Evolutionary conservation across 2,113 vertebrate genomes (phyloP), one percentile per base, ranked within the genome.

Genomic region (Rousettus leschenaultii): DNA sequence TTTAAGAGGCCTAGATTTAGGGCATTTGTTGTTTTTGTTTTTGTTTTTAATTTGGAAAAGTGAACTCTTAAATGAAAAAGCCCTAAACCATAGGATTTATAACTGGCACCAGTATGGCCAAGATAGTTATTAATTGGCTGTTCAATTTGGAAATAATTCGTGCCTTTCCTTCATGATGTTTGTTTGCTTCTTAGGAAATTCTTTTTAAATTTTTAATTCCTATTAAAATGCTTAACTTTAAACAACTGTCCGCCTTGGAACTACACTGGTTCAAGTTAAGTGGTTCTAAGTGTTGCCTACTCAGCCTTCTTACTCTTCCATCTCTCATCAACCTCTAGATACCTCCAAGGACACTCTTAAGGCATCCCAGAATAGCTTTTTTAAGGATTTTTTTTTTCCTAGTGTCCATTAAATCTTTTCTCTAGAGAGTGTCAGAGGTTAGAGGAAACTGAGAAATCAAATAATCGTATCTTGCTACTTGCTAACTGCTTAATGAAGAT

Each of bases 401-500:
- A 22, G n/a, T 26, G 22, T 79, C n/a, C 16, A 11, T 40, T 91
- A 57, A 77, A 77, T 3, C 40, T 61, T 45, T 94, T 86, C 86
- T 86, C 66, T 91, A 26, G 53, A 19, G 57, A 65, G 40, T 74
- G 19, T 83, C 33, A 51, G 21, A 92, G 43, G 21, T 43, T 86
- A 75, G n/a, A 45, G 43, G 15, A 94, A 43, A 26, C 71, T 91
- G 48, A 86, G 79, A 53, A 74, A 82, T 83, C 48, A 91, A 75
- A 71, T 91, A 86, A 43, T 93, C 94, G n/a, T 26, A 82, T 84
- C 91, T 94, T 93, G 12, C 51, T 66, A 53, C 55, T 95, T 96
- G 71, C 55, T 93, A 65, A 77, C 45, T 86, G 40, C 70, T 84
- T 59, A 75, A 66, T 71, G 53, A 88, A 95, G 12, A 91, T 78